Evolutionary conservation across 2,888 invertebrate species (phyloP).

Genomic region (Heliconius aoede): DNA sequence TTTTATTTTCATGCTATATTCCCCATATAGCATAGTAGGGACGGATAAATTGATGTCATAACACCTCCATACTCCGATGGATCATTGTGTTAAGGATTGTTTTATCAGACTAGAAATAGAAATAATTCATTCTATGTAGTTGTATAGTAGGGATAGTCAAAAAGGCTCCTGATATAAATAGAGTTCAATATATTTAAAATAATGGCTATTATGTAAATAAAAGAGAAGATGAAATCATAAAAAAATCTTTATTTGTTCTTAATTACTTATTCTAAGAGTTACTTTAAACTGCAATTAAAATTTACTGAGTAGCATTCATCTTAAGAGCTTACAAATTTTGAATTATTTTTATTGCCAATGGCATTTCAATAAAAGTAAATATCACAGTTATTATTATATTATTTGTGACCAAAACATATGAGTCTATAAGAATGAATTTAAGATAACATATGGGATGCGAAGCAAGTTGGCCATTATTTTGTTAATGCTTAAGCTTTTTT

Average conservation of each 20-base stretch:
- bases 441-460: conserved; percentile 49
- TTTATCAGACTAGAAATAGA: too few relatives aligned
- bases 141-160: too few relatives aligned
- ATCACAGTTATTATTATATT: conserved; percentile 83
- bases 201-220: neutral
- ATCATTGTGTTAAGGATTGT: too few relatives aligned
- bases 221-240: conserved; percentile 46
- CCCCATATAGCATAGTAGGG: neutral
- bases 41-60: too few relatives aligned
- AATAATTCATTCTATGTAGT: too few relatives aligned
- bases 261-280: conserved; percentile 45
- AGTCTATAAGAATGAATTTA: conserved; percentile 63
- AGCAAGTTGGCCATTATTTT: conserved; percentile 40
- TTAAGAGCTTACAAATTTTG: conserved; percentile 57
- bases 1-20: neutral
- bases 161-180: too few relatives aligned
- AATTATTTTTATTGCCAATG: conserved; percentile 76
- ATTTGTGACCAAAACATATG: conserved; percentile 74
- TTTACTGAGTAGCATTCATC: conserved; percentile 49
- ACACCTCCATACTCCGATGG: too few relatives aligned
- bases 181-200: too few relatives aligned
- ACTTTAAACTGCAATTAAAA: conserved; percentile 50
- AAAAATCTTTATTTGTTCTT: conserved; percentile 54
- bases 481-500: conserved; percentile 37
- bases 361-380: conserved; percentile 80